A percentile compares a stretch with the other conserved stretches of the same genome.
Evolutionary conservation across 2,888 invertebrate species (phyloP).

Genomic region (Gordius sp.): DNA sequence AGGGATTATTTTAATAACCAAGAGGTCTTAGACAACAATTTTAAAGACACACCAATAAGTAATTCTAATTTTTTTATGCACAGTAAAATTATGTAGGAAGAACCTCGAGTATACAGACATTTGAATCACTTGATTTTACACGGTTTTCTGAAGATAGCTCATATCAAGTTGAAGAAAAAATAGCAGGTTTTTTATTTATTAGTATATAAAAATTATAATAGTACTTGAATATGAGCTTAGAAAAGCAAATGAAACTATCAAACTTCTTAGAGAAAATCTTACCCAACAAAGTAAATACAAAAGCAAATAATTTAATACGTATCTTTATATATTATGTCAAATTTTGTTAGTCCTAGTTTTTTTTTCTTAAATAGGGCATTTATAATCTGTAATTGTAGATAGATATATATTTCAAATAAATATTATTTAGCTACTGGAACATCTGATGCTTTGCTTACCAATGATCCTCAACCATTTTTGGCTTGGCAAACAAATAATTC

Average conservation of each 20-base stretch:
- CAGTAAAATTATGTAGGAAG: constrained; percentile 23
- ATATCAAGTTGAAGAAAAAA: constrained; percentile 43
- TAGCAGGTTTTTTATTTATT: constrained; percentile 34
- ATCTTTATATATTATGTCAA: too few relatives aligned
- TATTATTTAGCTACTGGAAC: too few relatives aligned
- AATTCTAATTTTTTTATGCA: background rate
- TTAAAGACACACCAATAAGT: background rate
- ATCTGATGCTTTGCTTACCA: too few relatives aligned
- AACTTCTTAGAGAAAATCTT: constrained; percentile 49
- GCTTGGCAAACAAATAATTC: too few relatives aligned
- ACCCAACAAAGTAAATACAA: too few relatives aligned
- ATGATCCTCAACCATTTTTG: too few relatives aligned
- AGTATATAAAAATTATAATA: constrained; percentile 21
- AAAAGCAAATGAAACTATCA: constrained; percentile 59
- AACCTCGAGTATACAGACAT: constrained; percentile 53
- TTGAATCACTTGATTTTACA: constrained; percentile 55
- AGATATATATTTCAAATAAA: too few relatives aligned
- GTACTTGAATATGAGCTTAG: constrained; percentile 60
- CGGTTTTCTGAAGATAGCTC: constrained; percentile 61
- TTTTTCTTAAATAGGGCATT: too few relatives aligned
- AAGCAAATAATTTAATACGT: too few relatives aligned
- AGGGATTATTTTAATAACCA: background rate
- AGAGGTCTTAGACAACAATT: background rate
- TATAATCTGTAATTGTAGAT: too few relatives aligned
- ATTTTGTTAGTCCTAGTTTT: too few relatives aligned